Percentiles rank a stretch among this genome's conserved stretches.
phyloP scores from a whole-genome alignment of 2,888 invertebrate genomes.

The Dicranocentrus wangi region DNA sequence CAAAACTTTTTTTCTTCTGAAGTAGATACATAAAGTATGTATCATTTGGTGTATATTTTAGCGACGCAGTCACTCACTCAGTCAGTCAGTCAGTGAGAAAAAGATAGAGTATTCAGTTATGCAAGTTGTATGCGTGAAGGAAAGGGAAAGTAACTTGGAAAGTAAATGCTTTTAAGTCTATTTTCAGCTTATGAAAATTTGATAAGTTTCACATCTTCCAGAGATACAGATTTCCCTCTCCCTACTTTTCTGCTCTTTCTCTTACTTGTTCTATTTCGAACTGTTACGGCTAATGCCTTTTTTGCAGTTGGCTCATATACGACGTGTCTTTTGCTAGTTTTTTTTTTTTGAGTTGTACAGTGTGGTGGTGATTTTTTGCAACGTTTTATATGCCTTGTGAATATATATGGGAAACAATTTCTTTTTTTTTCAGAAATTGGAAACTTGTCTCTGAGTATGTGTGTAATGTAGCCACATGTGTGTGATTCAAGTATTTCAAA shows the following conservation, averaged over 20 bases:
- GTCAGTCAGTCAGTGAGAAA: conserved; percentile 38
- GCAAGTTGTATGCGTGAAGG: conserved; percentile 40
- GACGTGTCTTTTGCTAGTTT: background rate
- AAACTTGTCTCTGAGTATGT: too few relatives aligned
- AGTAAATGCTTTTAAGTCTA: conserved; percentile 58
- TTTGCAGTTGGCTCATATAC: background rate
- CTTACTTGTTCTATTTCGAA: background rate
- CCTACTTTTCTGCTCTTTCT: background rate
- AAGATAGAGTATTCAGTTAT: conserved; percentile 44
- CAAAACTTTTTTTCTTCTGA: too few relatives aligned
- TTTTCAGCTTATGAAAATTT: conserved; percentile 60
- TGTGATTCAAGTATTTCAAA: too few relatives aligned
- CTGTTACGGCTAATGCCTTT: background rate
- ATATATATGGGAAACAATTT: background rate
- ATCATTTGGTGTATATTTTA: too few relatives aligned
- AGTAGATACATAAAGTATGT: conserved; percentile 7
- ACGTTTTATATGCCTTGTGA: background rate
- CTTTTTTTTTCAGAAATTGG: background rate
- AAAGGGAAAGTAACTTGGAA: conserved; percentile 14
- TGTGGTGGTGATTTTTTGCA: conserved; percentile 4
- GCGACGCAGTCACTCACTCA: conserved; percentile 19
- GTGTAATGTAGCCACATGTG: too few relatives aligned
- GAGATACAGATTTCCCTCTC: conserved; percentile 3
- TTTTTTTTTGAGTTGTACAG: too few relatives aligned
- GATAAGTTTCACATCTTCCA: conserved; percentile 52